A percentile compares a stretch with the other conserved stretches of the same genome.
Evolutionary conservation across 2,113 vertebrate species (phyloP).

Genomic region (Rostratula benghalensis): DNA sequence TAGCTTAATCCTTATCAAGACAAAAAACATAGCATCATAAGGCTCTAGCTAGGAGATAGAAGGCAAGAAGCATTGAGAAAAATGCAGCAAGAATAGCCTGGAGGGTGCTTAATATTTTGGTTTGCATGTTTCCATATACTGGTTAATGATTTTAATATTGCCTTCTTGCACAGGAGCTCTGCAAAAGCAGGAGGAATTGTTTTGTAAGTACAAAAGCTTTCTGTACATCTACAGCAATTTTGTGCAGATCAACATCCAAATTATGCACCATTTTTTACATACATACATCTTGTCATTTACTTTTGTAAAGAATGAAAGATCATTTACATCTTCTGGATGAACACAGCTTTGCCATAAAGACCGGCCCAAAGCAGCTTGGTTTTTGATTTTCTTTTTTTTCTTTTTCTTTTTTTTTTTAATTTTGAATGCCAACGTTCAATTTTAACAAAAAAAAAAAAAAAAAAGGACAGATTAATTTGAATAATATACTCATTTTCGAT

Average conservation of each 20-base stretch:
- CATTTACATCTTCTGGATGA: not conserved
- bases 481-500: not conserved
- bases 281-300: not conserved
- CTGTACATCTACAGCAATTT: not conserved
- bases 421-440: not conserved
- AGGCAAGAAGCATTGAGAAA: not conserved
- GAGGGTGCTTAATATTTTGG: not conserved
- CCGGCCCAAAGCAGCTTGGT: not conserved
- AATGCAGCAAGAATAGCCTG: not conserved
- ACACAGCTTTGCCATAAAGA: not conserved
- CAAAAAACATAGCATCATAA: not conserved
- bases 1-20: not conserved
- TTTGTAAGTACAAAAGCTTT: not conserved
- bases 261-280: not conserved
- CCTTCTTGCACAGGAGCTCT: not conserved
- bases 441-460: not conserved
- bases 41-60: not conserved
- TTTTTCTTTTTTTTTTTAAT: not conserved
- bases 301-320: not conserved
- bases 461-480: not conserved
- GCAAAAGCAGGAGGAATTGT: not conserved
- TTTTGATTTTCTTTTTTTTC: too few relatives aligned
- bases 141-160: not conserved
- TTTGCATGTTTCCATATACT: not conserved
- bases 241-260: not conserved